Base-by-base conservation (phyloP, 64 coral and sea anemone species). In the Montipora capricornis region DNA sequence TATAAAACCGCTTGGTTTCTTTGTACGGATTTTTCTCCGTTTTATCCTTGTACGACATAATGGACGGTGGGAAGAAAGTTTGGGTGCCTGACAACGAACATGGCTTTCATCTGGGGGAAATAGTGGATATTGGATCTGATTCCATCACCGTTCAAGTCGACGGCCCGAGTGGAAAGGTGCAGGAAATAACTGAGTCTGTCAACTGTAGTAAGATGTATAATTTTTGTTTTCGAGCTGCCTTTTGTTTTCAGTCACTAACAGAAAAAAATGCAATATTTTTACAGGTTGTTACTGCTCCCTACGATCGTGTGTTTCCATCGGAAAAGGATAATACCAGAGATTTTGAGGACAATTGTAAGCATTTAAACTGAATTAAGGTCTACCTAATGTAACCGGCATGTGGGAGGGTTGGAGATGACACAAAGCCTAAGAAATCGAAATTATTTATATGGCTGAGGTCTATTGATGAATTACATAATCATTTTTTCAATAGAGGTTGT, bases 271-370 rank as follows among this genome's bases (percentile, higher is more conserved):
- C 49, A 74, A 29, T 44, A 74, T 75, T n/a, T 45, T 95, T 92
- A 4, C 60, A 99, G 98, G 79, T 57, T 44, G 80, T 96, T 47
- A 94, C 95, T 22, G 98, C 98, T 62, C 80, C 95, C 8, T 99
- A 99, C 67, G 76, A 90, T 73, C 92, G 98, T 61, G 90, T 96
- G 17, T 99, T 99, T 74, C 98, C 95, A 45, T 87, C 98, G 17
- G 98, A 99, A 79, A 96, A 95, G 73, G 95, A 99, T 89, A 96
- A 92, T 45, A 91, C 83, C 1, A 92, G 96, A 88, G 95, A 99
- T 92, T 95, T 99, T 12, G 98, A 99, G 67, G 98, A 99, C 89
- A 99, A 99, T 70, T 99, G 98, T 99, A 89, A 99, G 98, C 92
- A 49, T 17, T 17, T 50, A 17, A 3, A 9, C 17, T 48, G 24